phyloP scores from a whole-genome alignment of 2,797 vertebrate species.

The Alca torda region DNA sequence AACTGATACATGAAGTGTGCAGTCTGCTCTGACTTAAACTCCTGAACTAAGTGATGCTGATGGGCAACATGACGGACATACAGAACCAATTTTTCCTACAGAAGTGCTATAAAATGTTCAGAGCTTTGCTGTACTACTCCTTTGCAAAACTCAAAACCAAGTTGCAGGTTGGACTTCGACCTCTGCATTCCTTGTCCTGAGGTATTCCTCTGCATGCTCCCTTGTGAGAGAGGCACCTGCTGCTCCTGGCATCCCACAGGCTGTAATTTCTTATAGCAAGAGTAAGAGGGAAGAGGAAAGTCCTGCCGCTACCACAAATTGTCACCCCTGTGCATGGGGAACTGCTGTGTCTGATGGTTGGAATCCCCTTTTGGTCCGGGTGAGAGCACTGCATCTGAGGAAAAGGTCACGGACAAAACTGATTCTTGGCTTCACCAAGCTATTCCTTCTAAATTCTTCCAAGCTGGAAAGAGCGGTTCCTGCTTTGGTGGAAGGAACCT shows the following conservation, averaged over 20 bases:
- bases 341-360: background rate
- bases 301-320: background rate
- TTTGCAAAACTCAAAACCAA: background rate
- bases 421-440: background rate
- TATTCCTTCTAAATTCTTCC: background rate
- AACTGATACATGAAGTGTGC: background rate
- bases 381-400: background rate
- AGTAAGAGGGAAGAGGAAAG: background rate
- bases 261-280: background rate
- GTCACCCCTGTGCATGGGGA: no score
- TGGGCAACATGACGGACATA: background rate
- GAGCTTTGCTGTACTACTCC: background rate
- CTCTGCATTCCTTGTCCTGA: background rate
- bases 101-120: background rate
- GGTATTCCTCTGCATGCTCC: rapidly evolving
- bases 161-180: background rate
- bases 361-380: background rate
- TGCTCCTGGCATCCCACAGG: background rate
- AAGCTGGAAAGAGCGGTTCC: background rate
- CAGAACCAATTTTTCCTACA: background rate
- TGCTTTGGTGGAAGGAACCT: background rate
- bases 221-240: background rate
- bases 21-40: background rate
- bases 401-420: background rate
- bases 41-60: background rate